phyloP scores from a whole-genome alignment of 2,888 invertebrate genomes.

The Thalpophila matura region DNA sequence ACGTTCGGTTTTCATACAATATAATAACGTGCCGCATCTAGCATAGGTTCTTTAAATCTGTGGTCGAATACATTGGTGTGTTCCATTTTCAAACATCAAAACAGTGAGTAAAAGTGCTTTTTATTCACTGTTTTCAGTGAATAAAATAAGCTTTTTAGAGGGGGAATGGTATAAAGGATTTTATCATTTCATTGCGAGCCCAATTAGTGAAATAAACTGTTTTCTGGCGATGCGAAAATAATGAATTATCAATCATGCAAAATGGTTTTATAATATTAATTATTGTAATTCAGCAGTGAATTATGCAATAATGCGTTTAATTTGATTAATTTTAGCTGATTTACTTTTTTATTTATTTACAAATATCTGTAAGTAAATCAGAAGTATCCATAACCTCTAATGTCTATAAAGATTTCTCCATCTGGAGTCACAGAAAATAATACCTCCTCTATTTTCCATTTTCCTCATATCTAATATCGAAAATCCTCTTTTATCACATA shows the following conservation, averaged over 20 bases:
- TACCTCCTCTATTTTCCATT: background rate
- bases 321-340: background rate
- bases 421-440: background rate
- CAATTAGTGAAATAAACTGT: slow-evolving; percentile 26
- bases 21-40: no score
- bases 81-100: no score
- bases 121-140: no score
- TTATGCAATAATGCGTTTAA: background rate
- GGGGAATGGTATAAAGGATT: no score
- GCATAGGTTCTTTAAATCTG: no score
- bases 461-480: slow-evolving; percentile 10
- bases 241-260: slow-evolving; percentile 28
- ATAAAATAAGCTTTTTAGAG: no score
- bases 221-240: slow-evolving; percentile 10
- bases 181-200: slow-evolving; percentile 15
- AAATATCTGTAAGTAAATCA: background rate
- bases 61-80: no score
- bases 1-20: no score
- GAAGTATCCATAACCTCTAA: fast-evolving
- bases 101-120: no score
- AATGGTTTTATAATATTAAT: slow-evolving; percentile 21
- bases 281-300: background rate
- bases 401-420: background rate
- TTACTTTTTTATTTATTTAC: background rate
- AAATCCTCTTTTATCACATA: slow-evolving; percentile 7